Evolutionary conservation across 2,797 vertebrate species (phyloP), one percentile per base, ranked within the genome.

Genomic region (Acipenser oxyrinchus): DNA sequence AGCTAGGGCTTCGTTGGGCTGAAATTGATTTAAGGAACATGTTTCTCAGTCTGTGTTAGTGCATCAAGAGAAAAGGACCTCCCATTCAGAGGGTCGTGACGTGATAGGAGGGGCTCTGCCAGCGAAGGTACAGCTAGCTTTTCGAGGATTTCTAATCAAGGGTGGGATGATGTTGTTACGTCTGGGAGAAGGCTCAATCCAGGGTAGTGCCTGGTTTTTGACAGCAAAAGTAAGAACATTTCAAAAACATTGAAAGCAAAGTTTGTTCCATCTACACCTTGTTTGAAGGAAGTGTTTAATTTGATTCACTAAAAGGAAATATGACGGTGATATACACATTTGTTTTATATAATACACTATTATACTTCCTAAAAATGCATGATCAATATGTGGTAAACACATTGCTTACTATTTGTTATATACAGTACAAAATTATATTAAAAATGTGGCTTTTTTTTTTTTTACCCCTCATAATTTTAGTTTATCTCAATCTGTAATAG

Each of bases 11-110:
- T 48, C 64, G 5, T 72, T 74, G 68, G 69, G 69, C 62, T 73
- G 71, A 71, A 67, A 75, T 73, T 82, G 78, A 82, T 60, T 73
- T 65, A 78, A 75, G 76, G 60, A 74, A 76, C 74, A 62, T 79
- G 75, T 82, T 72, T 80, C 77, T 79, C 80, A 82, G 80, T 80
- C 78, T 79, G 80, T 80, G 74, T 80, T 80, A 80, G 77, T 71
- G 76, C 77, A 75, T 79, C 77, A 78, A 75, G 78, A 82, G 76
- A 80, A 80, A 79, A 77, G 80, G 77, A 80, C 78, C 68, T 76
- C 78, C 77, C 80, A 82, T 73, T 78, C 80, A 76, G 77, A 80
- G 75, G 80, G 80, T 75, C 77, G 74, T 77, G 78, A 82, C 77
- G 77, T 79, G 75, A 80, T 82, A 80, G 74, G 77, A 78, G 78